Conservation (phyloP, 2,797 vertebrate species). For the Acipenser ruthenus region DNA sequence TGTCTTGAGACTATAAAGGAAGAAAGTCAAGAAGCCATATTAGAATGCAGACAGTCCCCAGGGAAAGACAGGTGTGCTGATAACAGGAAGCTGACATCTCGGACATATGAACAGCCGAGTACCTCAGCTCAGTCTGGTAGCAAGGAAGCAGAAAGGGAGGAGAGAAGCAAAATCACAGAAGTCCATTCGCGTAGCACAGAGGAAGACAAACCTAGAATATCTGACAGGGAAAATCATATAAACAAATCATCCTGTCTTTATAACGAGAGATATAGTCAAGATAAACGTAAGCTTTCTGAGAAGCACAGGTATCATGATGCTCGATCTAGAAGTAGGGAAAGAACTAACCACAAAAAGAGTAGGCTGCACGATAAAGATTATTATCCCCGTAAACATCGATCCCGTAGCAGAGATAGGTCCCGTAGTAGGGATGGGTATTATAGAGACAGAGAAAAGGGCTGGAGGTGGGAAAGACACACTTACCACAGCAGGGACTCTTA, state of each 20-base stretch:
- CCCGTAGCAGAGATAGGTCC: slow-evolving; percentile 34
- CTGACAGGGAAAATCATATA: slow-evolving; percentile 21
- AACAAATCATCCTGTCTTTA: slow-evolving; percentile 26
- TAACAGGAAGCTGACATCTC: slow-evolving; percentile 24
- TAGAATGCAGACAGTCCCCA: slow-evolving; percentile 25
- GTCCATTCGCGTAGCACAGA: slow-evolving; percentile 9
- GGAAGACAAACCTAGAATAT: slow-evolving; percentile 4
- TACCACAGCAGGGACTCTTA: slow-evolving; percentile 43
- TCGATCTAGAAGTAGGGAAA: slow-evolving; percentile 43
- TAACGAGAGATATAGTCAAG: background rate
- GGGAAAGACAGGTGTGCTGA: slow-evolving; percentile 43
- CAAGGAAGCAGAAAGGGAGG: slow-evolving; percentile 26
- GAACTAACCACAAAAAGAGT: slow-evolving; percentile 43
- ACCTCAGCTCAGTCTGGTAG: slow-evolving; percentile 23
- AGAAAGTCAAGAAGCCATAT: too few species aligned
- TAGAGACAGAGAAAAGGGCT: slow-evolving; percentile 27
- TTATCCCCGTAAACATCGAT: slow-evolving; percentile 19
- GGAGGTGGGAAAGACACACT: slow-evolving; percentile 55
- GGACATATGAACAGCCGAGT: slow-evolving; percentile 22
- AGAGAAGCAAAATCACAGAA: slow-evolving; percentile 17
- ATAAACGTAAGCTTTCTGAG: slow-evolving; percentile 30
- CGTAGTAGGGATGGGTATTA: slow-evolving; percentile 51
- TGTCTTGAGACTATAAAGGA: too few species aligned
- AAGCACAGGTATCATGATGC: slow-evolving; percentile 26
- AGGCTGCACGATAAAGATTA: slow-evolving; percentile 31